Conservation (phyloP, 2,113 vertebrate species). For the zebrafish (Danio rerio) region GRCz12tu NC_133178.1:10164001-10164500, state of each 20-base stretch:
- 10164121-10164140: background rate
- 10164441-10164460: background rate
- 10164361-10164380: slow-evolving; percentile 16
- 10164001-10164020: too few species aligned
- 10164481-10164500: background rate
- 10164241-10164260: background rate
- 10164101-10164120: too few species aligned
- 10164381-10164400: background rate
- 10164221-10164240: background rate
- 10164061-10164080: too few species aligned
- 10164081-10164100: too few species aligned
- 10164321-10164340: background rate
- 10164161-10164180: background rate
- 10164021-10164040: too few species aligned
- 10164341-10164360: background rate
- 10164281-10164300: background rate
- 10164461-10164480: background rate
- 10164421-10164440: background rate
- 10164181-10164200: background rate
- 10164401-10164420: background rate
- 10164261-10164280: background rate
- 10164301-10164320: background rate
- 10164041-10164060: too few species aligned
- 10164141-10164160: background rate
- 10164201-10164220: slow-evolving; percentile 25